Evolutionary conservation across 2,113 vertebrate species (phyloP).

Genomic region (Meles meles): DNA sequence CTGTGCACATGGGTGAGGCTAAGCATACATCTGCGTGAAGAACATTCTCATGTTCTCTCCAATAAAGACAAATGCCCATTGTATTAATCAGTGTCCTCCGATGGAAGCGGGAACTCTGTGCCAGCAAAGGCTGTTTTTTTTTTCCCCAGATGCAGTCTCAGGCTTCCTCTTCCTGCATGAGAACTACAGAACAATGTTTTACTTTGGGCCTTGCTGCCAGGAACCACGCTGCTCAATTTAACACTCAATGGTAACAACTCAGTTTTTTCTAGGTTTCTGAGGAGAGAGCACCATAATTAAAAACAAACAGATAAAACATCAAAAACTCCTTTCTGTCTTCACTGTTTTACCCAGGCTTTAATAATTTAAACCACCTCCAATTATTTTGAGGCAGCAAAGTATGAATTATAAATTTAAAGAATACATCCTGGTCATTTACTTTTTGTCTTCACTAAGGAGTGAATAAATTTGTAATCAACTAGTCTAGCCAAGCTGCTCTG

Average conservation of each 20-base stretch:
- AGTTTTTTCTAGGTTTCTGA: not conserved
- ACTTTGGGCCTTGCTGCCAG: not conserved
- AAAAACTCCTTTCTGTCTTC: not conserved
- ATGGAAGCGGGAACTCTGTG: not conserved
- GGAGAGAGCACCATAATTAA: not conserved
- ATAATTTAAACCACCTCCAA: not conserved
- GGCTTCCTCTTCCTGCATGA: not conserved
- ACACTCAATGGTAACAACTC: not conserved
- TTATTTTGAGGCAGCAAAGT: not conserved
- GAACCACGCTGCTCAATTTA: not conserved
- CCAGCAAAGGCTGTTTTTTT: not conserved
- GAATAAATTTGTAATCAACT: not conserved
- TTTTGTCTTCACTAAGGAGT: not conserved
- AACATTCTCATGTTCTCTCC: not conserved
- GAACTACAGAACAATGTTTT: not conserved
- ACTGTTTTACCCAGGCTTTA: not conserved
- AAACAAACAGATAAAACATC: not conserved
- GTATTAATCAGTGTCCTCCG: not conserved
- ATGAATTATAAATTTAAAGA: not conserved
- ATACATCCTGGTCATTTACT: not conserved
- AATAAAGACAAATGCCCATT: not conserved
- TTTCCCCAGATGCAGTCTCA: not conserved
- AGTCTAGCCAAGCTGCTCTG: not conserved
- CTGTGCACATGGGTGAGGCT: not conserved
- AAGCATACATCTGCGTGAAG: not conserved